Evolutionary conservation across 2,797 vertebrate species (phyloP).

Genomic region (Numenius phaeopus): DNA sequence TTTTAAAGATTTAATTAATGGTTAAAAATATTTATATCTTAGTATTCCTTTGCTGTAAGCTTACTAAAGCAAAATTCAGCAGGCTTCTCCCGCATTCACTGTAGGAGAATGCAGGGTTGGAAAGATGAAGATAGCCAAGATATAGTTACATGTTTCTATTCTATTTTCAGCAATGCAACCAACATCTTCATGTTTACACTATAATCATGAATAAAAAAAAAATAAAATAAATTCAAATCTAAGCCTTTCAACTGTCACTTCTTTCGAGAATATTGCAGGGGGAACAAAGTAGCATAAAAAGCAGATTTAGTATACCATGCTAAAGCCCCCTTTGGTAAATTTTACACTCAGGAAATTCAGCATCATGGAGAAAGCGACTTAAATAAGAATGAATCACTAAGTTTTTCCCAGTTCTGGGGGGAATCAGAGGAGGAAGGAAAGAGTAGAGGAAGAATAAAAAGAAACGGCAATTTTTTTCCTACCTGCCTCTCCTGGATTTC

Average conservation of each 20-base stretch:
- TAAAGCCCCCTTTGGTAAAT: background rate
- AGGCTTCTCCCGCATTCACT: background rate
- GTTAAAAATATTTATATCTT: background rate
- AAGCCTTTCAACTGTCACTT: background rate
- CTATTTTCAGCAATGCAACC: background rate
- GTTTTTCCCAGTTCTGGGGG: background rate
- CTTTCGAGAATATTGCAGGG: background rate
- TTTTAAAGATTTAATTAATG: background rate
- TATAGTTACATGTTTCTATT: background rate
- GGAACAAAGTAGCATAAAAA: background rate
- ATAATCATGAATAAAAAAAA: background rate
- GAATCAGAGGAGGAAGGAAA: background rate
- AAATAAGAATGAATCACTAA: background rate
- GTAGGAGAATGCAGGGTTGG: background rate
- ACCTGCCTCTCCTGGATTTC: background rate
- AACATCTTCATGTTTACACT: background rate
- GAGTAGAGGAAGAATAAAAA: background rate
- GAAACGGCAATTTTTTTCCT: accelerated
- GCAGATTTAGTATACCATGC: background rate
- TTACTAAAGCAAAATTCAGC: background rate
- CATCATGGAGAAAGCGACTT: background rate
- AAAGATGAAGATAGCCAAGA: background rate
- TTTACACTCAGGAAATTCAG: background rate
- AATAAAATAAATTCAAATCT: background rate
- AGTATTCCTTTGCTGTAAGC: background rate